Evolutionary conservation across 2,888 invertebrate genomes (phyloP), one percentile per base, ranked within the genome.

Genomic region (Eumerus sabulonum): DNA sequence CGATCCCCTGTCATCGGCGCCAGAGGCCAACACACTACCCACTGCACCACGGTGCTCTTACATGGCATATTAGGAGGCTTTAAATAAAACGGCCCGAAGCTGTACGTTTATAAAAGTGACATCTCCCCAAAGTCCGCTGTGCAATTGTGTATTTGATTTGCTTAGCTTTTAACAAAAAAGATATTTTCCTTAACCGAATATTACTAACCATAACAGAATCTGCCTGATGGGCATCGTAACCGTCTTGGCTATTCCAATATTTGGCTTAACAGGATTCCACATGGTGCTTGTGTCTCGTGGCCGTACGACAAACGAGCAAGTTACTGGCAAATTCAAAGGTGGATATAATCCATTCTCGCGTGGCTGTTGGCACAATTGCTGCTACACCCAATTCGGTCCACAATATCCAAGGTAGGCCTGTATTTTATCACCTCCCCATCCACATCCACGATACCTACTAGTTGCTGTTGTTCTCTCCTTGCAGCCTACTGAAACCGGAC

Each of bases 231-330:
- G 94, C 83, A 92, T 98, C 85, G 96, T 98, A 87, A 93, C 94
- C 36, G 89, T 99, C 82, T 91, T 99, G 85, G 94, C 98, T 86
- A 96, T 99, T 88, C 99, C 99, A 79, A 98, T 99, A 85, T 94
- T 98, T 90, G 99, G 99, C 83, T 91, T 99, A 87, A 98, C 99
- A 76, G 97, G 97, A 79, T 99, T 99, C 91, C 99, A 99, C 90
- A 94, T 98, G 91, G 95, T 99, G 85, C 92, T 99, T 83, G 98
- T 99, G 63, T 95, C 97, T 27, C 91, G 98, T 81, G 99, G 99
- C 42, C 92, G 99, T 83, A 99, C 99, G 68, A 99, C 99, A 82
- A 99, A 99, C 90, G 99, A 99, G 90, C 99, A 99, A 92, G 99
- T 99, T 81, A 99, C 99, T 13, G 98, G 98, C 70, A 99, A 99